Base-by-base conservation (phyloP, 1,140 invertebrate genomes). In the Drosophila miranda region DNA sequence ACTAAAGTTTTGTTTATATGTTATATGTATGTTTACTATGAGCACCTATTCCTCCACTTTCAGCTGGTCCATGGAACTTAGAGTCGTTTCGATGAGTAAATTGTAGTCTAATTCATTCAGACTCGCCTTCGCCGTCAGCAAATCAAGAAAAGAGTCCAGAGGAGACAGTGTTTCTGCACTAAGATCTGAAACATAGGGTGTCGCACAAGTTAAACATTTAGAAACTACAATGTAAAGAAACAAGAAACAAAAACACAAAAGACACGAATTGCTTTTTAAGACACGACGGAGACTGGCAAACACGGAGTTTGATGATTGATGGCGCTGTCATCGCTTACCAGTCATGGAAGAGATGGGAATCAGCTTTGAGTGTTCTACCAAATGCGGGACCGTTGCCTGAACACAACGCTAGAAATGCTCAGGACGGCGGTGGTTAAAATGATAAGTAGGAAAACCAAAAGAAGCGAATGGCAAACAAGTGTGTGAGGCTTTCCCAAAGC, bases 41-140 rank as follows among this genome's bases (percentile, higher is more conserved):
- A 53, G 59, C 52, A 43, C 42, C 42, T 75, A 66, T 5, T 75
- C 70, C 13, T 72, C 66, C 28, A 83, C 55, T 52, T 78, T 82
- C 8, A 90, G 58, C 51, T 75, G 75, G 2, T 91, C 89, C 51
- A 91, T 77, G 38, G 90, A 90, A 44, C 88, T 78, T 54, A 96
- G 91, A 9, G 95, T 96, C 30, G 96, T 95, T 91, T 96, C 95
- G 75, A 96, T 95, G 9, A 96, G 92, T 61, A 96, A 92, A 73
- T 95, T 95, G 89, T 96, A 96, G 90, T 96, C 95, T 74, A 96
- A 90, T 82, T 96, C 96, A 56, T 95, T 94, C 56, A 96, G 93
- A 89, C 94, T 96, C 8, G 95, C 95, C 93, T 97, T 97, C 8
- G 96, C 96, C 1, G 96, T 97, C 19, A 97, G 92, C 42, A 97